Percentiles rank a stretch among this genome's conserved stretches.
Conservation (phyloP, 2,888 invertebrate genomes). For the Drosophila stalkeri region DNA sequence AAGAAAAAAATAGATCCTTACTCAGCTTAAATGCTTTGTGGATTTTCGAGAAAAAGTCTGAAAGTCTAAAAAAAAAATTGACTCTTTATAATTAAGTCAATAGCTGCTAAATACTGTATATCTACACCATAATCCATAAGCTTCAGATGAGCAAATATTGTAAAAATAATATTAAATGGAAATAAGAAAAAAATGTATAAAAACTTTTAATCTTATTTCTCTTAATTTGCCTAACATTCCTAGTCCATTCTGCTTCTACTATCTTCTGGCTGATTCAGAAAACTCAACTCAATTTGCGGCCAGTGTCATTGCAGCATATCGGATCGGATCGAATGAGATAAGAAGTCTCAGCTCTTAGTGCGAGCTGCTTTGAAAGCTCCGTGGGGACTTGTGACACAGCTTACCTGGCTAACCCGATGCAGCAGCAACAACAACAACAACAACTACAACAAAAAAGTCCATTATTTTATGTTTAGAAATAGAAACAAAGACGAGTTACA, state of each 20-base stretch:
- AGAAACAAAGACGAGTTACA: constrained; percentile 11
- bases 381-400: constrained; percentile 1
- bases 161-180: too few species aligned
- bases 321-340: constrained; percentile 2
- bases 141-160: too few species aligned
- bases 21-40: too few species aligned
- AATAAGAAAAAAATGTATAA: too few species aligned
- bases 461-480: constrained; percentile 14
- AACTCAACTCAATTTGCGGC: not conserved
- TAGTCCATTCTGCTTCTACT: not conserved
- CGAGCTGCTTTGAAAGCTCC: not conserved
- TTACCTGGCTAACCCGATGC: not conserved
- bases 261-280: not conserved
- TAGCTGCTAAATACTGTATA: too few species aligned
- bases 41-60: too few species aligned
- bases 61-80: too few species aligned
- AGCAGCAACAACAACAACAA: not conserved
- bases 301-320: not conserved
- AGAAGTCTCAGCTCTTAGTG: not conserved
- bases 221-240: too few species aligned
- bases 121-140: too few species aligned
- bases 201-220: too few species aligned
- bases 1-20: too few species aligned
- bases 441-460: constrained; percentile 1
- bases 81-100: too few species aligned